phyloP scores from a whole-genome alignment of 2,113 vertebrate genomes.

The Dunckerocampus dactyliophorus region DNA sequence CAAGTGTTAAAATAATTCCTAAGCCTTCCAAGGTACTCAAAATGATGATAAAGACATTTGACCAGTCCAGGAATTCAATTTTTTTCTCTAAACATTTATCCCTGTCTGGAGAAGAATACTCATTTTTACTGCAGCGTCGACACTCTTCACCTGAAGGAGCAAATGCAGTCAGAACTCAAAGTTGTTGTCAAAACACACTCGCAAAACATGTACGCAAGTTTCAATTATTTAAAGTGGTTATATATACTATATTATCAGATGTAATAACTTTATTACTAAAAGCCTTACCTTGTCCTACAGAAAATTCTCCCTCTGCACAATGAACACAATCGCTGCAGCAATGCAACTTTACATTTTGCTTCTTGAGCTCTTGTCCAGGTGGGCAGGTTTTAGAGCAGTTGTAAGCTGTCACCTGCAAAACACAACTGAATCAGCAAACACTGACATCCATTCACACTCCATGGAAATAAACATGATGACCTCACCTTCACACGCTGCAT shows the following conservation, averaged over 20 bases:
- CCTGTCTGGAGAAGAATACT: constrained; percentile 26
- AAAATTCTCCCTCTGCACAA: constrained; percentile 30
- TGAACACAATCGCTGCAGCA: constrained; percentile 38
- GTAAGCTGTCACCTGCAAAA: constrained; percentile 26
- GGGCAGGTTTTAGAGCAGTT: constrained; percentile 55
- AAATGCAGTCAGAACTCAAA: neutral
- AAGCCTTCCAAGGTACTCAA: constrained; percentile 13
- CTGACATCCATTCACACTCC: neutral
- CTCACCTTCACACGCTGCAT: constrained; percentile 23
- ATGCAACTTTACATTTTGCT: neutral
- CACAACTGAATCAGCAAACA: neutral
- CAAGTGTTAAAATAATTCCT: constrained; percentile 25
- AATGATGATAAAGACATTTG: constrained; percentile 24
- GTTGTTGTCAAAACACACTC: too few relatives aligned
- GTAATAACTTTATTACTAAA: neutral
- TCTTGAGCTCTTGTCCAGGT: constrained; percentile 32
- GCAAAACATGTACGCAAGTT: neutral
- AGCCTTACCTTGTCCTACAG: constrained; percentile 23
- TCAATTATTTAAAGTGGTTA: neutral
- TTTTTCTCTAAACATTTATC: constrained; percentile 37
- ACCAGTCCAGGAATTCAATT: constrained; percentile 27
- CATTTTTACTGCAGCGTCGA: neutral
- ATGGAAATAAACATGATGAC: neutral
- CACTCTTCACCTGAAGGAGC: constrained; percentile 29
- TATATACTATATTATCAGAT: too few relatives aligned